phyloP scores from a whole-genome alignment of 2,113 vertebrate species.

The Daboia siamensis region DNA sequence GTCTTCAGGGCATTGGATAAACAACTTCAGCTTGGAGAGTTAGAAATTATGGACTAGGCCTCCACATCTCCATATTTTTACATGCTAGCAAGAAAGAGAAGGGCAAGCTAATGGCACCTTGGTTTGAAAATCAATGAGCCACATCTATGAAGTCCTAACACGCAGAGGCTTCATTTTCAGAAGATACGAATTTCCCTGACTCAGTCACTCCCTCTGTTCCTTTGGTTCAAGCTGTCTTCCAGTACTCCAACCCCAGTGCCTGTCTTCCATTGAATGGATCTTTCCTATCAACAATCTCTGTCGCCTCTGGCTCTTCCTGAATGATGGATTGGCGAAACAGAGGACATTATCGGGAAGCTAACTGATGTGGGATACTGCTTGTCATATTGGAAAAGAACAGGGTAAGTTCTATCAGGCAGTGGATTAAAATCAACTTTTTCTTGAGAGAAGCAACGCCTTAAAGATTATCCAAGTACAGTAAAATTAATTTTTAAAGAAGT shows the following conservation, averaged over 20 bases:
- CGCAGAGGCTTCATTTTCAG: not conserved
- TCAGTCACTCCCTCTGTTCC: not conserved
- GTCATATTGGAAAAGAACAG: not conserved
- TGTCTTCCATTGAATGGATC: not conserved
- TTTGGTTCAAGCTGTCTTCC: not conserved
- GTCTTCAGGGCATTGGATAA: not conserved
- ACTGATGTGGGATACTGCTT: not conserved
- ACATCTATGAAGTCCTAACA: not conserved
- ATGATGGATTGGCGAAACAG: not conserved
- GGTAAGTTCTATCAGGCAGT: not conserved
- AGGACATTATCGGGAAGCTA: not conserved
- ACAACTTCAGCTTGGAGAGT: not conserved
- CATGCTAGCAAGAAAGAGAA: not conserved
- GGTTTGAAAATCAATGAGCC: not conserved
- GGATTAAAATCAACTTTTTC: not conserved
- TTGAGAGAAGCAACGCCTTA: not conserved
- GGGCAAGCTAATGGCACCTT: not conserved
- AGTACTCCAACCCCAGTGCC: not conserved
- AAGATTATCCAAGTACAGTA: not conserved
- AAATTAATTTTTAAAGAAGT: not conserved
- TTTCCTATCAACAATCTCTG: not conserved
- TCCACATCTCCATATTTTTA: not conserved
- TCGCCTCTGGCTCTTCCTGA: not conserved
- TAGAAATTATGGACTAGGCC: not conserved
- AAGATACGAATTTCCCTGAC: not conserved